Evolutionary conservation across 1,140 invertebrate genomes (phyloP).

Genomic region (Brachionus calyciflorus): DNA sequence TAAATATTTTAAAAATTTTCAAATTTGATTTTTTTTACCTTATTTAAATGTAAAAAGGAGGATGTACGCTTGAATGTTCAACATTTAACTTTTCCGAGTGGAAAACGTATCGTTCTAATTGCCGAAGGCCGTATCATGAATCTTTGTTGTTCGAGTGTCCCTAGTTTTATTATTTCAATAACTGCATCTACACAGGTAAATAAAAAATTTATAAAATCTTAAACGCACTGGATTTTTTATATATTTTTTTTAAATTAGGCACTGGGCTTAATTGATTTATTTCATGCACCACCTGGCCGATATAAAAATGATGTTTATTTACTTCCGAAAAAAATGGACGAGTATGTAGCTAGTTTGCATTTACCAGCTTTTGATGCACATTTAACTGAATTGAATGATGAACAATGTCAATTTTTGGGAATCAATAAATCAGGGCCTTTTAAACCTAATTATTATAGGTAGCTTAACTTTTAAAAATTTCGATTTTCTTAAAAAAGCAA

Average conservation of each 20-base stretch:
- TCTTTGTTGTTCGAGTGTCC: slow-evolving; percentile 91
- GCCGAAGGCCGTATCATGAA: slow-evolving; percentile 89
- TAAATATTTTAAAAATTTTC: slow-evolving; percentile 71
- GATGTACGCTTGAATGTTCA: slow-evolving; percentile 94
- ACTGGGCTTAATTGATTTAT: slow-evolving; percentile 89
- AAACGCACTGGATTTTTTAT: not conserved
- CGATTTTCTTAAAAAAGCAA: too few species aligned
- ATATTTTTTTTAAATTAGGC: slow-evolving; percentile 63
- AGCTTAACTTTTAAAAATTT: too few species aligned
- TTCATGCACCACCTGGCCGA: slow-evolving; percentile 84
- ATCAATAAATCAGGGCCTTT: slow-evolving; percentile 94
- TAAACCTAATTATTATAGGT: slow-evolving; percentile 97
- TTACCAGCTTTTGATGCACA: slow-evolving; percentile 94
- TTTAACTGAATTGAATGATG: slow-evolving; percentile 88
- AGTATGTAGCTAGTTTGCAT: slow-evolving; percentile 92
- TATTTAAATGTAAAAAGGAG: too few species aligned
- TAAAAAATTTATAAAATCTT: not conserved
- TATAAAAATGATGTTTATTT: slow-evolving; percentile 97
- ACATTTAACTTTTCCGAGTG: slow-evolving; percentile 91
- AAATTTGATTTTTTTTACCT: not conserved
- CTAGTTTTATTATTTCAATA: slow-evolving; percentile 93
- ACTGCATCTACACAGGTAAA: slow-evolving; percentile 73
- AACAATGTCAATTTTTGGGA: slow-evolving; percentile 95
- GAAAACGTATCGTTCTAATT: slow-evolving; percentile 72
- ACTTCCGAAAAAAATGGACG: slow-evolving; percentile 97